Percentiles rank a stretch among this genome's conserved stretches.
Evolutionary conservation across 2,888 invertebrate species (phyloP).

Genomic region (Malacosoma neustria): DNA sequence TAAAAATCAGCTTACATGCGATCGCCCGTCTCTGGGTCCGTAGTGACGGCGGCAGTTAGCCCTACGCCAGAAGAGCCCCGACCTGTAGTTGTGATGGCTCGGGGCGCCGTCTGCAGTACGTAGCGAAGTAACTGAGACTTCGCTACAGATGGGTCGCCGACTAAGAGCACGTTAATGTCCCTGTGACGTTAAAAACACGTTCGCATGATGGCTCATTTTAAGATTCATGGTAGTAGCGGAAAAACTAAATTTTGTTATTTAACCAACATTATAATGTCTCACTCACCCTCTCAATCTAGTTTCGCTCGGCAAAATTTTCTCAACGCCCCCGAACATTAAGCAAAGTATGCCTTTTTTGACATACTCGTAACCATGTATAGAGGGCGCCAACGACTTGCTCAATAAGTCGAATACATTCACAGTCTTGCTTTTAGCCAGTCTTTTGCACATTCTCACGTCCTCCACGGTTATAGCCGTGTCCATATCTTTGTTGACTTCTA

Average conservation of each 20-base stretch:
- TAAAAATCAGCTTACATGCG: constrained; percentile 71
- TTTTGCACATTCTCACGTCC: constrained; percentile 92
- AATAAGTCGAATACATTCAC: constrained; percentile 91
- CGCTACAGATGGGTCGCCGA: constrained; percentile 99
- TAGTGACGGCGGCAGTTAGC: constrained; percentile 97
- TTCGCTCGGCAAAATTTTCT: constrained; percentile 94
- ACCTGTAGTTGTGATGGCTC: constrained; percentile 98
- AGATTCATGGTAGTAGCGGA: too few relatives aligned
- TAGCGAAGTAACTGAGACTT: constrained; percentile 97
- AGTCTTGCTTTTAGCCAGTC: constrained; percentile 80
- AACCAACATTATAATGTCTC: too few relatives aligned
- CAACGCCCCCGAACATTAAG: constrained; percentile 94
- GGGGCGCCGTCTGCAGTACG: constrained; percentile 94
- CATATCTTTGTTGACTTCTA: constrained; percentile 91
- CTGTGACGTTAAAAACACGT: too few relatives aligned
- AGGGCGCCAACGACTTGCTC: constrained; percentile 95
- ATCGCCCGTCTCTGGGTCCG: constrained; percentile 94
- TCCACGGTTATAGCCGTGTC: constrained; percentile 84
- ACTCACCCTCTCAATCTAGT: constrained; percentile 89
- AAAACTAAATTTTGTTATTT: too few relatives aligned
- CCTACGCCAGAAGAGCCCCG: constrained; percentile 99
- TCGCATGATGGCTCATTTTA: too few relatives aligned
- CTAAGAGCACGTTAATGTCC: constrained; percentile 92
- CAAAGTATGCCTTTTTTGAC: constrained; percentile 98
- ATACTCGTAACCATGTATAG: constrained; percentile 97